Conservation (phyloP, 2,888 invertebrate species). For the Toxonevra muliebris region DNA sequence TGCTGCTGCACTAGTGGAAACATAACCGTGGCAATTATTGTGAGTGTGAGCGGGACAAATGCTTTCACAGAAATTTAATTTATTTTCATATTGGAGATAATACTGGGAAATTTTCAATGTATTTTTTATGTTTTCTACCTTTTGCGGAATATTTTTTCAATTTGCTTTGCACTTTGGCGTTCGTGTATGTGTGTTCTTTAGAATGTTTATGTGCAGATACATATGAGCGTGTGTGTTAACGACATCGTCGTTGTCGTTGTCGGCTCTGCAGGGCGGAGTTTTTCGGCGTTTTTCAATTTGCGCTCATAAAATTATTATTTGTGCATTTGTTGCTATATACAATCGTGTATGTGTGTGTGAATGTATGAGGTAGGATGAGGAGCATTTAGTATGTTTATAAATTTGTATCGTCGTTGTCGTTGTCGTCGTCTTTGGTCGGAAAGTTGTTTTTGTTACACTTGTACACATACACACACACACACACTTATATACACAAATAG, state of each 20-base stretch:
- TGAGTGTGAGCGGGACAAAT: slow-evolving; percentile 44
- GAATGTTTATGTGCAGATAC: slow-evolving; percentile 14
- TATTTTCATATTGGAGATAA: slow-evolving; percentile 44
- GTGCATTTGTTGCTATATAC: slow-evolving; percentile 42
- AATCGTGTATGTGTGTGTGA: slow-evolving; percentile 27
- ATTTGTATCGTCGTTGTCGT: slow-evolving; percentile 3
- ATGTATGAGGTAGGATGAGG: slow-evolving; percentile 3
- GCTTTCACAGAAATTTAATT: slow-evolving; percentile 36
- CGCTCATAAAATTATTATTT: slow-evolving; percentile 61
- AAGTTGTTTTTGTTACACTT: slow-evolving; percentile 20
- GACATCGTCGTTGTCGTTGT: slow-evolving; percentile 26
- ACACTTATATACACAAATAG: too few relatives aligned
- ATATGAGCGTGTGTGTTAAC: slow-evolving; percentile 1
- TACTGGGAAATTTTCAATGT: slow-evolving; percentile 50
- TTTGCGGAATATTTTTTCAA: slow-evolving; percentile 15
- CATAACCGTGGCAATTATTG: background rate
- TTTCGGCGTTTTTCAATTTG: slow-evolving; percentile 60
- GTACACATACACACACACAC: background rate
- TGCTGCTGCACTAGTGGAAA: background rate
- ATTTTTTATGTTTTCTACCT: too few relatives aligned
- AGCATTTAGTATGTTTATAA: background rate
- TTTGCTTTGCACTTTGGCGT: slow-evolving; percentile 35
- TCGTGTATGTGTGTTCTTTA: slow-evolving; percentile 52
- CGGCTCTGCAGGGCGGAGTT: slow-evolving; percentile 60
- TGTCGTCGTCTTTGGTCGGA: slow-evolving; percentile 5